phyloP scores from a whole-genome alignment of 2,888 invertebrate genomes.

The Dioctria linearis region DNA sequence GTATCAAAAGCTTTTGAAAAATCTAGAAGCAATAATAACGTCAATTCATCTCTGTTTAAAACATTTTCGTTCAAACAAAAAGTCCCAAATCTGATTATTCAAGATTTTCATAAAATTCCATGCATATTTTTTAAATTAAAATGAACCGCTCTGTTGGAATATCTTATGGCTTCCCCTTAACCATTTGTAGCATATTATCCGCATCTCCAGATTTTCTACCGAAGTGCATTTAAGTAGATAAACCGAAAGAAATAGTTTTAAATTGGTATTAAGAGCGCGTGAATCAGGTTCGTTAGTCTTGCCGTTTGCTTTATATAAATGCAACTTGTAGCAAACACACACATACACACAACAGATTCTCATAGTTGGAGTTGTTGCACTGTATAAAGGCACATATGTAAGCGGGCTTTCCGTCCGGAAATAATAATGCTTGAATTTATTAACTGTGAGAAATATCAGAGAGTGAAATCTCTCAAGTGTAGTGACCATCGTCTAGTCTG shows the following conservation, averaged over 20 bases:
- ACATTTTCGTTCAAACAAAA: too few species aligned
- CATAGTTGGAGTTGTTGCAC: neutral
- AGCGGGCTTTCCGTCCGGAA: conserved; percentile 32
- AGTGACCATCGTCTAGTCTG: neutral
- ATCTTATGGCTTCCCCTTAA: too few species aligned
- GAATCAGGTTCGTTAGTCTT: neutral
- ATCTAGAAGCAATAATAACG: too few species aligned
- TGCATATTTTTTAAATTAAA: too few species aligned
- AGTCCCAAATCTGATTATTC: too few species aligned
- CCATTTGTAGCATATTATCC: too few species aligned
- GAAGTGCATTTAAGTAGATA: neutral
- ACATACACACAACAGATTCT: neutral
- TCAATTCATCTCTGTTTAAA: too few species aligned
- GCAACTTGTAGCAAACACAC: conserved; percentile 19
- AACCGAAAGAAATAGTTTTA: conserved; percentile 28
- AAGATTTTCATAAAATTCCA: too few species aligned
- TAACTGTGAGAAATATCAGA: conserved; percentile 35
- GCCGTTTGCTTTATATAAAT: neutral
- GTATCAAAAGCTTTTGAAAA: too few species aligned
- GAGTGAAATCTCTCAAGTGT: conserved; percentile 33
- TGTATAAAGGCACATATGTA: neutral
- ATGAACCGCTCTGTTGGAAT: too few species aligned
- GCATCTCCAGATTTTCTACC: neutral
- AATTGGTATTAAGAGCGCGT: conserved; percentile 28
- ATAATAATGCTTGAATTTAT: conserved; percentile 25